A percentile compares a stretch with the other conserved stretches of the same genome.
These are phyloP conservation scores for Agrotis clavis DNA, from an alignment of 2,888 invertebrate species.

Conservation along the genomic window DNA sequence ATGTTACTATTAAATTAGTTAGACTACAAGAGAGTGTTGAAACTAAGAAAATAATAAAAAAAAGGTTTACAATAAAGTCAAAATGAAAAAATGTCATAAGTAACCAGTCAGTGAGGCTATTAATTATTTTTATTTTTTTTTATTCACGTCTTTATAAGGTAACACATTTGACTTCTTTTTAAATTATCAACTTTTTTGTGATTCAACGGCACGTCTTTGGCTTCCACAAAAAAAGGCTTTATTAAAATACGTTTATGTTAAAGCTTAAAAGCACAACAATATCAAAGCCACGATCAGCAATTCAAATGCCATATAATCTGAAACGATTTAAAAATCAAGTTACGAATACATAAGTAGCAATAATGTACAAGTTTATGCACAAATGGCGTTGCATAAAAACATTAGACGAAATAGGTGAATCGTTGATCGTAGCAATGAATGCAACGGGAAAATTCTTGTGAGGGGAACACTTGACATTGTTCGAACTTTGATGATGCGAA, in stretches of 20 bases:
- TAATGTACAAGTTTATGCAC: constrained; percentile 49
- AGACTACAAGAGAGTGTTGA: background rate
- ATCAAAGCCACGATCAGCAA: constrained; percentile 52
- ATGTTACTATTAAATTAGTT: background rate
- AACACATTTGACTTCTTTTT: background rate
- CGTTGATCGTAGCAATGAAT: constrained; percentile 58
- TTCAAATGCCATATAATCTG: constrained; percentile 63
- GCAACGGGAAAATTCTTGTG: constrained; percentile 52
- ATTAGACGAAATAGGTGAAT: constrained; percentile 70
- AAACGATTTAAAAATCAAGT: constrained; percentile 62
- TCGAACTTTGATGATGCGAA: constrained; percentile 57
- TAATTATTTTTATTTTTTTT: background rate
- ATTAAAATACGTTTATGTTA: constrained; percentile 15
- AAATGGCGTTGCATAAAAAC: constrained; percentile 64
- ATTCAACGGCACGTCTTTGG: background rate
- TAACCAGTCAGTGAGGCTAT: background rate
- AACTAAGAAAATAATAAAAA: background rate
- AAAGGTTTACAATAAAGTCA: background rate
- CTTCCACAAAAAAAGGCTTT: background rate
- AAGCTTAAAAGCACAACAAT: constrained; percentile 21
- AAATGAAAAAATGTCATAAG: background rate
- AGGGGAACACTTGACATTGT: constrained; percentile 62
- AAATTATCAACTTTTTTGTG: no score
- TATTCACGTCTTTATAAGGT: no score
- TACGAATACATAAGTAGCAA: constrained; percentile 55